These are phyloP conservation scores for Dilophus febrilis DNA, from an alignment of 2,888 invertebrate genomes.

Conservation along the genomic window DNA sequence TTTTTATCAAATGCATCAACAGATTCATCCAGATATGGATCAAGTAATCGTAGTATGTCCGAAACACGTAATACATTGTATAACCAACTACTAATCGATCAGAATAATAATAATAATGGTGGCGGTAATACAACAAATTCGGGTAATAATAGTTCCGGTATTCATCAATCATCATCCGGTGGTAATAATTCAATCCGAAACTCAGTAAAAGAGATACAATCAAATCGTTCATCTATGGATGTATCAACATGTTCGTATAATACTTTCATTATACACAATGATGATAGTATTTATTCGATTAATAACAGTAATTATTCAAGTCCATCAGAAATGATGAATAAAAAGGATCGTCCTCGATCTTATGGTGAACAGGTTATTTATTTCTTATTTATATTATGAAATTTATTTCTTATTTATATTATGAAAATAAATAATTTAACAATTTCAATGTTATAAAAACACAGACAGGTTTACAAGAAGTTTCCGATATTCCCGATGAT, in stretches of 20 bases:
- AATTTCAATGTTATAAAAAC: too few species aligned
- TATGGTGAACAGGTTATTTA: constrained; percentile 10
- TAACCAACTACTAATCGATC: neutral
- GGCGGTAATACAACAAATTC: neutral
- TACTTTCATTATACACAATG: constrained; percentile 66
- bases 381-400: neutral
- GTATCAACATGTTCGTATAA: constrained; percentile 67
- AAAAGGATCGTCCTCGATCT: constrained; percentile 13
- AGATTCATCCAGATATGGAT: constrained; percentile 11
- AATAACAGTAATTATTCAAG: constrained; percentile 11
- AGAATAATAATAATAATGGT: neutral
- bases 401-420: neutral
- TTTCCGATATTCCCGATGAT: constrained; percentile 71
- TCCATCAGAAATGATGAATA: constrained; percentile 7
- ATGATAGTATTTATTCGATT: constrained; percentile 20
- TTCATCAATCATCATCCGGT: constrained; percentile 3
- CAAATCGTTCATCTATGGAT: constrained; percentile 48
- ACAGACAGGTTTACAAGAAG: constrained; percentile 45
- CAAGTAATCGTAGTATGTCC: constrained; percentile 13
- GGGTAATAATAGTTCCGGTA: constrained; percentile 4
- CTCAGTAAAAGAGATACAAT: constrained; percentile 39
- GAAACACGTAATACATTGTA: constrained; percentile 11
- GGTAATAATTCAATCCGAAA: constrained; percentile 37
- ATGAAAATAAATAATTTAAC: too few species aligned
- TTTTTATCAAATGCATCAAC: constrained; percentile 12